Evolutionary conservation across 2,888 invertebrate genomes (phyloP).

Genomic region (Eumerus sabulonum): DNA sequence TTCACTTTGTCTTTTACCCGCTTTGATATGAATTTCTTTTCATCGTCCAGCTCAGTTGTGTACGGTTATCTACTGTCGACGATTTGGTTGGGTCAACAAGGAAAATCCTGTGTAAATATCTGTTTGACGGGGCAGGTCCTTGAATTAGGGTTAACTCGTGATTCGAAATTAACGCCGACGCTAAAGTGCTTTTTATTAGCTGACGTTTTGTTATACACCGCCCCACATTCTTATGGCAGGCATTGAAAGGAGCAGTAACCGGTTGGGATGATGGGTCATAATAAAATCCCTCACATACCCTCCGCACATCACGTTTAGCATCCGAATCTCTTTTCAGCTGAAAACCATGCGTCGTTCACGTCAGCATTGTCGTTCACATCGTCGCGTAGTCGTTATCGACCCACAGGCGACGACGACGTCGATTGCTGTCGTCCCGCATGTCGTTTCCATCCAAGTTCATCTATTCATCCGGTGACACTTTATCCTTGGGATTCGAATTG

Average conservation of each 20-base stretch:
- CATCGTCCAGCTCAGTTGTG: no score
- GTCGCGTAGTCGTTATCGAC: slow-evolving; percentile 2
- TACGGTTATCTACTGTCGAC: slow-evolving; percentile 3
- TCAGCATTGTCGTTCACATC: neutral
- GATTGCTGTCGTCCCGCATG: no score
- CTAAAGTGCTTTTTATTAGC: slow-evolving; percentile 64
- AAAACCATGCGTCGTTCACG: slow-evolving; percentile 6
- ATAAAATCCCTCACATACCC: slow-evolving; percentile 20
- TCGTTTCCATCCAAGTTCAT: slow-evolving; percentile 35
- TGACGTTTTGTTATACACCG: slow-evolving; percentile 55
- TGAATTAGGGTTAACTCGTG: slow-evolving; percentile 66
- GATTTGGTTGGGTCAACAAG: slow-evolving; percentile 42
- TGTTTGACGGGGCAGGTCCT: slow-evolving; percentile 27
- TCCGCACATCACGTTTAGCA: slow-evolving; percentile 15
- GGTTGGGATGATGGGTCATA: slow-evolving; percentile 12
- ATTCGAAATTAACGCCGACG: slow-evolving; percentile 62
- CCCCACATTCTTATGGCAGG: neutral
- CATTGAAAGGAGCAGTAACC: no score
- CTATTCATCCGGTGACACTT: slow-evolving; percentile 58
- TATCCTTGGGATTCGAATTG: slow-evolving; percentile 46
- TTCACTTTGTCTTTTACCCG: slow-evolving; percentile 15
- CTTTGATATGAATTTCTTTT: no score
- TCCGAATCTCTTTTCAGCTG: slow-evolving; percentile 39
- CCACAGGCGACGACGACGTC: slow-evolving; percentile 2
- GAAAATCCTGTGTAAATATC: slow-evolving; percentile 57